A percentile compares a stretch with the other conserved stretches of the same genome.
Conservation (phyloP, 1,140 invertebrate genomes). For the Melipona quadrifasciata region DNA sequence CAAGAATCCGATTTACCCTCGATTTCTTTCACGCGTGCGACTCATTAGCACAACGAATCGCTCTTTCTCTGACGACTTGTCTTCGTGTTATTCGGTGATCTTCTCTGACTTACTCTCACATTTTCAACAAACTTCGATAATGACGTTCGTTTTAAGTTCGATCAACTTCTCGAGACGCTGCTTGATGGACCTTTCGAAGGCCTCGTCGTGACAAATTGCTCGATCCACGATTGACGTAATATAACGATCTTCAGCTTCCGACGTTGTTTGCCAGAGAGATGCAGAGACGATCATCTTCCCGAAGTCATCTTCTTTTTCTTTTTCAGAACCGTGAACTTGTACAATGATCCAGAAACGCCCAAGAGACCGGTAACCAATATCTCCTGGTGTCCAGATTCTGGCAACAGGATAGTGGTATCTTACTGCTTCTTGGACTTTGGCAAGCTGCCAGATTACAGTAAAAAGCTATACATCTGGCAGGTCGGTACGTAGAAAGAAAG, state of each 20-base stretch:
- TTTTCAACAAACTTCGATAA: no score
- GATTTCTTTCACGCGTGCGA: neutral
- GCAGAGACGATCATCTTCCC: neutral
- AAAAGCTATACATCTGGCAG: constrained; percentile 94
- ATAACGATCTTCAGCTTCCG: neutral
- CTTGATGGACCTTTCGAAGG: no score
- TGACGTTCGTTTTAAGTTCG: no score
- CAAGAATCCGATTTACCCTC: neutral
- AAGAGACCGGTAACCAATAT: constrained; percentile 90
- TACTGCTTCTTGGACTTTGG: constrained; percentile 93
- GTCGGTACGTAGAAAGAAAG: constrained; percentile 84
- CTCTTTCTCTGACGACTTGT: neutral
- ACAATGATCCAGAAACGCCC: constrained; percentile 84
- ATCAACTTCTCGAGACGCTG: no score
- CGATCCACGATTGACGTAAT: neutral
- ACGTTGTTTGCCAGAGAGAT: neutral
- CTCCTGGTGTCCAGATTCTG: constrained; percentile 93
- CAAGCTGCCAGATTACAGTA: constrained; percentile 73
- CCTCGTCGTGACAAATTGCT: neutral
- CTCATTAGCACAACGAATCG: neutral
- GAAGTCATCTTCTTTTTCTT: neutral
- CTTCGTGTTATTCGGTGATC: neutral
- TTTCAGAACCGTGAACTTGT: constrained; percentile 73
- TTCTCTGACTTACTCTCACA: no score
- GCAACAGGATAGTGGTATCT: constrained; percentile 90